phyloP scores from a whole-genome alignment of 2,888 invertebrate species.

The Drosophila ezoana region DNA sequence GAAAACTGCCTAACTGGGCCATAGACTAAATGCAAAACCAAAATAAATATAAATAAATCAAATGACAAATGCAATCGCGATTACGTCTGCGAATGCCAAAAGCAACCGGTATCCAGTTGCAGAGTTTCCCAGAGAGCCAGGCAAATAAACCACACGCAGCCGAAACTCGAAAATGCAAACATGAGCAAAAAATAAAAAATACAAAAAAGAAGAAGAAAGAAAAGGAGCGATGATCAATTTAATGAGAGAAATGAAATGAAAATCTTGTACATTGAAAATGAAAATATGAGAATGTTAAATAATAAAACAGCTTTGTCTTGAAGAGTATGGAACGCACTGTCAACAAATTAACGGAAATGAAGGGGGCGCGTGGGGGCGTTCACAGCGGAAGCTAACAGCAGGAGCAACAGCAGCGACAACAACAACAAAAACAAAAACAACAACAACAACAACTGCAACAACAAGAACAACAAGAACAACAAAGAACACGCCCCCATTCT shows the following conservation, averaged over 20 bases:
- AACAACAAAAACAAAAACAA: conserved; percentile 13
- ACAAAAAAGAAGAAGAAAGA: no score
- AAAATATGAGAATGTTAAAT: conserved; percentile 79
- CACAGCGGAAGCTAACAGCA: conserved; percentile 42
- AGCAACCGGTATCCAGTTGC: conserved; percentile 16
- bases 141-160: conserved; percentile 54
- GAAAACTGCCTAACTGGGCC: conserved; percentile 26
- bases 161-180: conserved; percentile 43
- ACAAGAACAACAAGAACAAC: conserved; percentile 15
- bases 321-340: conserved; percentile 84
- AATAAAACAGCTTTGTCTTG: conserved; percentile 83
- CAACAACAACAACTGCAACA: conserved; percentile 22
- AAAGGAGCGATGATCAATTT: conserved; percentile 23
- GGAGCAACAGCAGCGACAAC: conserved; percentile 25
- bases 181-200: conserved; percentile 22
- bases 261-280: conserved; percentile 16
- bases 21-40: conserved; percentile 27
- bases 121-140: conserved; percentile 34
- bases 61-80: conserved; percentile 28
- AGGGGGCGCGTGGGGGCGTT: conserved; percentile 57
- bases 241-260: conserved; percentile 44
- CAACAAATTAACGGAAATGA: conserved; percentile 84
- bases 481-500: conserved; percentile 18
- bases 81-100: conserved; percentile 7
- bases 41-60: conserved; percentile 5